These are phyloP conservation scores for Thunnus maccoyii DNA, from an alignment of 2,113 vertebrate genomes.

Conservation along the genomic window DNA sequence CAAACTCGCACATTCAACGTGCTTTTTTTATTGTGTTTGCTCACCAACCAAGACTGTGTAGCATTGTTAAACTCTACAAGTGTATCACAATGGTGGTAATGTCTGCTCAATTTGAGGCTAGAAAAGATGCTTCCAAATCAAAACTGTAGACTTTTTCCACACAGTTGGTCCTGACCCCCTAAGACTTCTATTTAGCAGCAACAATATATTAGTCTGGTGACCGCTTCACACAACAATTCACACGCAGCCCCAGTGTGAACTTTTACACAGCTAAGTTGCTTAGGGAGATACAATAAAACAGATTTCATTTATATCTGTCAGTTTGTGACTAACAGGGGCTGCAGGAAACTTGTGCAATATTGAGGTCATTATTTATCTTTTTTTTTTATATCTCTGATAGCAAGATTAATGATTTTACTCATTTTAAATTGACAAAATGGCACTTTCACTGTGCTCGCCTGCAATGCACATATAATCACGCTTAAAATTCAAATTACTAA, in stretches of 20 bases:
- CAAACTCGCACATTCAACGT: conserved; percentile 23
- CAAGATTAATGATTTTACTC: background rate
- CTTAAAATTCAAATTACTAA: too few species aligned
- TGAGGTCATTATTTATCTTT: background rate
- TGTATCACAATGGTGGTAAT: too few species aligned
- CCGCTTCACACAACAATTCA: background rate
- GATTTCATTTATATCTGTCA: background rate
- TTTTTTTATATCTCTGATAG: background rate
- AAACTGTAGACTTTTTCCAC: conserved; percentile 13
- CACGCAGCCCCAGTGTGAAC: background rate
- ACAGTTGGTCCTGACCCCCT: conserved; percentile 1
- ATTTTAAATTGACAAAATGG: background rate
- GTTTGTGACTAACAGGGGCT: background rate
- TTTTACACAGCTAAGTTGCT: conserved; percentile 12
- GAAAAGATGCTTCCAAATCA: background rate
- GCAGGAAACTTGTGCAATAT: background rate
- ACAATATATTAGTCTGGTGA: background rate
- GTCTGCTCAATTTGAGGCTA: too few species aligned
- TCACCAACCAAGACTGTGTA: conserved; percentile 29
- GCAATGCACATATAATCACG: too few species aligned
- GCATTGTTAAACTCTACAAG: background rate
- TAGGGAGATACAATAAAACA: background rate
- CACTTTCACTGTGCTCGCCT: too few species aligned
- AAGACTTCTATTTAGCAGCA: background rate
- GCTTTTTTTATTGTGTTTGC: conserved; percentile 40